Evolutionary conservation across 92 coral and sea anemone genomes (phyloP), one percentile per base, ranked within the genome.

Genomic region (Epizoanthus scotinus): DNA sequence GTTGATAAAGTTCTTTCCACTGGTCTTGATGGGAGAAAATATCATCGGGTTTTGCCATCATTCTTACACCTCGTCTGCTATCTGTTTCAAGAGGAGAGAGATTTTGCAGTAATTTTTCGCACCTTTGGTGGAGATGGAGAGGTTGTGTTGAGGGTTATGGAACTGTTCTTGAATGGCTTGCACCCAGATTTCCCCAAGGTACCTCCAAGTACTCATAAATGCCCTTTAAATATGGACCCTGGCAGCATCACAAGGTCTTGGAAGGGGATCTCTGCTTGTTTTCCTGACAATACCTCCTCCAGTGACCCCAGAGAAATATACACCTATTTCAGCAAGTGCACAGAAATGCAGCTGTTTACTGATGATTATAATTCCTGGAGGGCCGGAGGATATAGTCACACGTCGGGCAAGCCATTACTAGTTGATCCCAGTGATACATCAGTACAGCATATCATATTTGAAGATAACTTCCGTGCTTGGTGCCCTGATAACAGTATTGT

Each of bases 81-180:
- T 83, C 61, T 92, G 55, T 8, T 85, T 20, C 75, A 57, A 1
- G 82, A 73, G 29, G 65, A 78, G 20, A 85, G 87, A 56, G 90
- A 90, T 49, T 92, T 92, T 59, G 73, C 90, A 22, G 75, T 92
- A 29, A 64, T 90, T 69, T 88, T 90, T 27, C 91, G 97, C 15
- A 92, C 97, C 54, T 92, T 92, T 90, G 97, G 97, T 2, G 73
- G 83, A 2, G 97, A 92, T 70, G 97, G 97, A 8, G 80, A 83
- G 0, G 57, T 79, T 27, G 91, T 75, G 68, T 12, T 75, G 54
- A 44, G 44, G 10, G 40, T 75, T 75, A 75, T 75, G 81, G 68
- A 75, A 13, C 81, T 75, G 60, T 75, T 75, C 22, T 8, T 60
- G 20, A 75, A 60, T n/a, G 81, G 81, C 8, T 47, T 81, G 12